Conservation (phyloP, 2,113 vertebrate species). For the Psettodes erumei region DNA sequence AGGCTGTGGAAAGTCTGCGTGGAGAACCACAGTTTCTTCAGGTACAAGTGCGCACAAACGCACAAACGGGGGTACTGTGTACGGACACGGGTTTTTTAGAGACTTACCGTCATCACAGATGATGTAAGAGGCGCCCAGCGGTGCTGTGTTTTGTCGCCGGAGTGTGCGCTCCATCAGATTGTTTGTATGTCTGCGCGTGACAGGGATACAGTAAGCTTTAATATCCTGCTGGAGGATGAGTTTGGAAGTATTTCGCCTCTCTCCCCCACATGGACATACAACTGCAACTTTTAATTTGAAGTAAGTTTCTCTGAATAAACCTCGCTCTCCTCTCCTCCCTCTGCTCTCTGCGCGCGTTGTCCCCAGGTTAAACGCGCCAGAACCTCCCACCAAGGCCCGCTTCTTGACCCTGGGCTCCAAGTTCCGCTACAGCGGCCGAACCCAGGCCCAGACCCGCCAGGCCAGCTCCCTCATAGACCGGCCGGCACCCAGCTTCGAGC, state of each 20-base stretch:
- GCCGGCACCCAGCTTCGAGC: conserved; percentile 73
- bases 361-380: conserved; percentile 74
- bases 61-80: background rate
- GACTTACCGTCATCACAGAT: background rate
- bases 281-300: conserved; percentile 3
- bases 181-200: conserved; percentile 3
- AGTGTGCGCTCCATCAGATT: background rate
- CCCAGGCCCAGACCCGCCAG: conserved; percentile 74
- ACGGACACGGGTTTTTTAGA: background rate
- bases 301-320: background rate
- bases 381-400: conserved; percentile 71
- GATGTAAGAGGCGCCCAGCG: conserved; percentile 5
- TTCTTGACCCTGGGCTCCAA: conserved; percentile 80
- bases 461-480: conserved; percentile 81
- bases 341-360: no score
- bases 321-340: background rate
- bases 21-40: conserved; percentile 99
- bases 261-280: background rate
- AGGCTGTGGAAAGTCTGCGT: conserved; percentile 98
- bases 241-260: conserved; percentile 35
- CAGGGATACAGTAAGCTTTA: conserved; percentile 50
- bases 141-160: background rate
- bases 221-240: conserved; percentile 63
- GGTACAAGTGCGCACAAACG: conserved; percentile 79
- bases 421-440: conserved; percentile 80